Base-by-base conservation (phyloP, 1,140 invertebrate species). In the Caenorhabditis remanei region DNA sequence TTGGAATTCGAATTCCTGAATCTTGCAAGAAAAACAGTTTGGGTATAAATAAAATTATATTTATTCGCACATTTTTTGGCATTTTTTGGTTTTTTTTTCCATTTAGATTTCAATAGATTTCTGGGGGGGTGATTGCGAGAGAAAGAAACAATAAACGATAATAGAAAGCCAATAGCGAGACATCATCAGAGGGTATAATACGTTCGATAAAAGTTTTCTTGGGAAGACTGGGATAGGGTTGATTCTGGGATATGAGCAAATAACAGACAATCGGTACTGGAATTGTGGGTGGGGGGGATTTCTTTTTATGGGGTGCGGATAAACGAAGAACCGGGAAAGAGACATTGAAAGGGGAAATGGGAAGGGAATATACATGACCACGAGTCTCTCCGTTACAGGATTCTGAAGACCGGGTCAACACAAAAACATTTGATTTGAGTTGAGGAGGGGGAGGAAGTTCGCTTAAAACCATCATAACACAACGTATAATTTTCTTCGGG, bases 401-500 rank as follows among this genome's bases (percentile, higher is more conserved):
- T 79, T 79, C 46, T 24, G n/a, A 79, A 21, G 71, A 79, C 71
- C 71, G 40, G 9, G 13, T 46, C 71, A 79, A 11, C 21, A 32
- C 4, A n/a, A 40, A 48, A 32, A 32, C 32, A 32, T 32, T 32
- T 32, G 32, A 32, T 32, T 32, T 32, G 32, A 32, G 32, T 32
- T n/a, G 1, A 8, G 21, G 67, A 46, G n/a, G 71, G 46, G 71
- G 71, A 79, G 71, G 53, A 79, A 79, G 71, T 79, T 79, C 71
- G 71, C 50, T 79, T 79, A 79, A 79, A 79, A 79, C 71, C 71
- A 79, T 79, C 71, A 50, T 79, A 79, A 79, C 71, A 79, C 71
- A 79, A 79, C 71, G 71, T 79, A 79, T 46, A 79, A 50, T 79
- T 32, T 32, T 79, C 71, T 79, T 79, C 71, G 46, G 71, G 71